Evolutionary conservation across 2,888 invertebrate species (phyloP).

Genomic region (Epicampocera succincta): DNA sequence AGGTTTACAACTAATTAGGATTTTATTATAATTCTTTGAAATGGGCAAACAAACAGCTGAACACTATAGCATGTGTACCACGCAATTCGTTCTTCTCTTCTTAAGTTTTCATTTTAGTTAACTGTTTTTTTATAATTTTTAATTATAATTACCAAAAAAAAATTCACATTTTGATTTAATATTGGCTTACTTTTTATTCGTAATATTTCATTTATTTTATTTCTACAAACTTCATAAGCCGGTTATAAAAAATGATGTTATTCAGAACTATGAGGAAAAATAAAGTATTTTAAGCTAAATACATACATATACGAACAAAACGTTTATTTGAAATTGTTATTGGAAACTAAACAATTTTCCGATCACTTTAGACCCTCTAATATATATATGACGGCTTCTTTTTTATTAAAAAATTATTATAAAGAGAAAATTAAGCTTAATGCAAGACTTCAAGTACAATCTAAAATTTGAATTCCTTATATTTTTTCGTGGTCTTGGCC

Average conservation of each 20-base stretch:
- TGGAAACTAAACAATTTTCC: conserved; percentile 27
- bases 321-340: conserved; percentile 42
- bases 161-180: neutral
- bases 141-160: conserved; percentile 35
- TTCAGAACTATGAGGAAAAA: conserved; percentile 4
- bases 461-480: conserved; percentile 99
- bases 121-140: conserved; percentile 21
- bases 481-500: conserved; percentile 94
- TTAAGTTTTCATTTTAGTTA: conserved; percentile 39
- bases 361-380: neutral
- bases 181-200: neutral
- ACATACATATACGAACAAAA: conserved; percentile 38
- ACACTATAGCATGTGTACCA: conserved; percentile 44
- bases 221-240: conserved; percentile 32
- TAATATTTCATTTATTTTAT: conserved; percentile 28
- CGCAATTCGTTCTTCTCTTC: conserved; percentile 47
- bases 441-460: conserved; percentile 42
- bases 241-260: conserved; percentile 21
- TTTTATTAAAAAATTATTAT: conserved; percentile 33
- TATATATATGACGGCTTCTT: conserved; percentile 1
- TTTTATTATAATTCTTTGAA: conserved; percentile 54
- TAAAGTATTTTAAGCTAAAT: conserved; percentile 48
- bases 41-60: conserved; percentile 35
- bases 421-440: conserved; percentile 53
- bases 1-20: conserved; percentile 51